Evolutionary conservation across 2,888 invertebrate genomes (phyloP).

Genomic region (Cataglyphis altisquamis): DNA sequence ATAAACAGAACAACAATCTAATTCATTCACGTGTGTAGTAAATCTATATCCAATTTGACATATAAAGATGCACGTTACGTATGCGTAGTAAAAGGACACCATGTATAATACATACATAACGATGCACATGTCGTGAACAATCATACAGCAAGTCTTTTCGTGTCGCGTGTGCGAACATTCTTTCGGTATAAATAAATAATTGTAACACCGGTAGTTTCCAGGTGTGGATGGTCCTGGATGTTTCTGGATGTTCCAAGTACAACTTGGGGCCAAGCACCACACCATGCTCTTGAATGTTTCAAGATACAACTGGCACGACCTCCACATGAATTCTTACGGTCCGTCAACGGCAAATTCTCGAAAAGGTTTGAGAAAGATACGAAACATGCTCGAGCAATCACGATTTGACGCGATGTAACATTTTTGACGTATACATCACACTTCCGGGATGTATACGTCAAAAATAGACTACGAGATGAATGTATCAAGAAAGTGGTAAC

Average conservation of each 20-base stretch:
- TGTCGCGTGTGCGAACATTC: constrained; percentile 23
- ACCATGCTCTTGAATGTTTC: constrained; percentile 70
- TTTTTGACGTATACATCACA: background rate
- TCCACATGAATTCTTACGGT: constrained; percentile 62
- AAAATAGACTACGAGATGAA: constrained; percentile 30
- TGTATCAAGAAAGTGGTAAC: constrained; percentile 14
- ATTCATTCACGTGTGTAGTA: constrained; percentile 31
- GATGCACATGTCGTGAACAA: background rate
- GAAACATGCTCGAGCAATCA: constrained; percentile 25
- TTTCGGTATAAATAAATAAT: constrained; percentile 72
- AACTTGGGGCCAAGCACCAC: constrained; percentile 61
- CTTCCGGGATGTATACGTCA: background rate
- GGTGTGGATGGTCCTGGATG: constrained; percentile 44
- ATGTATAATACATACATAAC: constrained; percentile 18
- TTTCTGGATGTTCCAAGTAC: constrained; percentile 60
- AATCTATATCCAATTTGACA: constrained; percentile 38
- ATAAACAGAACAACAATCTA: background rate
- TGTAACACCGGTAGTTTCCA: constrained; percentile 56
- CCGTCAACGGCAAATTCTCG: constrained; percentile 36
- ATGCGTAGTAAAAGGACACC: background rate
- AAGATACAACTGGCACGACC: constrained; percentile 64
- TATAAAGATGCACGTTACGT: constrained; percentile 32
- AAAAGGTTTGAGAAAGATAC: constrained; percentile 26
- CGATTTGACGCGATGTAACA: constrained; percentile 26
- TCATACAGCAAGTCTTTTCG: constrained; percentile 27